A percentile compares a stretch with the other conserved stretches of the same genome.
These are phyloP conservation scores for Mastigias papua DNA, from an alignment of 30 jellyfish, hydroid and myxozoan genomes.

Conservation along the genomic window DNA sequence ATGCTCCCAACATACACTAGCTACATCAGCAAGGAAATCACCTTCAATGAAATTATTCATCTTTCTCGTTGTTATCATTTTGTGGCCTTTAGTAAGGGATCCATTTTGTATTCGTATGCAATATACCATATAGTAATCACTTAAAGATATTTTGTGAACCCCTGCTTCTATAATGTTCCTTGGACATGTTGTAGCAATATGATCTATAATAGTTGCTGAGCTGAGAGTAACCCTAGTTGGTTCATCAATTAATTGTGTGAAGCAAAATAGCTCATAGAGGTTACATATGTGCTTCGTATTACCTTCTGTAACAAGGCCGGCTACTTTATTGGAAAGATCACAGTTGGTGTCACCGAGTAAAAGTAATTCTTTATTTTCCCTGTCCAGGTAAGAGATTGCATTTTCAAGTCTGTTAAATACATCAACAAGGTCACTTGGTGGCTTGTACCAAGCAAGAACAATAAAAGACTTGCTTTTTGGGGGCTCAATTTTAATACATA, in stretches of 20 bases:
- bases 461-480: background rate
- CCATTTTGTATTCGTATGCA: constrained; percentile 8
- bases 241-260: constrained; percentile 19
- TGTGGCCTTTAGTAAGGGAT: constrained; percentile 22
- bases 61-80: constrained; percentile 48
- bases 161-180: constrained; percentile 36
- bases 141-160: constrained; percentile 2
- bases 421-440: constrained; percentile 34
- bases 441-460: constrained; percentile 43
- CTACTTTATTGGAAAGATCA: constrained; percentile 7
- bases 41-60: constrained; percentile 36
- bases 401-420: background rate
- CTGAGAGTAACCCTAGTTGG: constrained; percentile 36
- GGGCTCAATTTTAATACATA: background rate
- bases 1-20: constrained; percentile 63
- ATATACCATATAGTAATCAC: constrained; percentile 34
- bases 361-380: constrained; percentile 29
- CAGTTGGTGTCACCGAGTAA: constrained; percentile 42
- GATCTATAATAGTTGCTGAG: constrained; percentile 34
- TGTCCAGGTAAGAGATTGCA: background rate
- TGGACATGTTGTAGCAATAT: constrained; percentile 32
- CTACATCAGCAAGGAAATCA: constrained; percentile 61
- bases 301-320: background rate
- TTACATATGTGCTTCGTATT: constrained; percentile 17
- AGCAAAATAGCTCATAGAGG: constrained; percentile 26